Conservation (phyloP, 2,888 invertebrate species). For the Monoplex corrugatus region DNA sequence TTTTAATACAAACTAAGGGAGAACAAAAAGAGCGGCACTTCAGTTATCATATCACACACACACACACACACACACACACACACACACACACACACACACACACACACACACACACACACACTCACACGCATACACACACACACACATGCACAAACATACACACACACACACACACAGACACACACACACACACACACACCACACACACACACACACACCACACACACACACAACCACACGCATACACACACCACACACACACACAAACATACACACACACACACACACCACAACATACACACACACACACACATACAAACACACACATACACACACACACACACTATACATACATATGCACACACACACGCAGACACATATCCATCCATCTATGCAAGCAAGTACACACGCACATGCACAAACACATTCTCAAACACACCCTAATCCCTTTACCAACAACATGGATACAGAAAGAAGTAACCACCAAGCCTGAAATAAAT, state of each 20-base stretch:
- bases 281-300: neutral
- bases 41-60: no score
- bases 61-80: neutral
- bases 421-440: no score
- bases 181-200: constrained; percentile 26
- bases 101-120: neutral
- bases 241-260: neutral
- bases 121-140: no score
- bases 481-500: no score
- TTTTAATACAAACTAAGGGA: neutral
- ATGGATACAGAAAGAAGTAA: no score
- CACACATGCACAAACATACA: neutral
- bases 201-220: neutral
- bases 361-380: no score
- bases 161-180: constrained; percentile 14
- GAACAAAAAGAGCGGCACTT: neutral
- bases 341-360: neutral
- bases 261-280: neutral
- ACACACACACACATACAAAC: constrained; percentile 1
- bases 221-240: neutral
- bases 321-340: neutral
- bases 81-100: neutral
- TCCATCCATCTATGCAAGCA: no score
- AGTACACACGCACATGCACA: no score
- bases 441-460: no score